These are phyloP conservation scores for Helarctos malayanus DNA, from an alignment of 2,797 vertebrate species.

Conservation along the genomic window DNA sequence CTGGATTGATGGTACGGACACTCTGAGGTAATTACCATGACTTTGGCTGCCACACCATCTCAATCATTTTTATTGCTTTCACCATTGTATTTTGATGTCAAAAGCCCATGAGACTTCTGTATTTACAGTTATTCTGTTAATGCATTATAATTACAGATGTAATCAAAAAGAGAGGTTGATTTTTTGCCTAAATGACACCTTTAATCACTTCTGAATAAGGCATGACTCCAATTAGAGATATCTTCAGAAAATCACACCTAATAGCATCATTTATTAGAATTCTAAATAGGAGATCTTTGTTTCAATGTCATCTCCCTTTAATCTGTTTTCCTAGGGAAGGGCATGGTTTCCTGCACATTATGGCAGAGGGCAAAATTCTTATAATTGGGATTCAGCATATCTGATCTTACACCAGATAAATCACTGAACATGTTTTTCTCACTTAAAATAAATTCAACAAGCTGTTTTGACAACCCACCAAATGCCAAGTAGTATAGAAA, in stretches of 20 bases:
- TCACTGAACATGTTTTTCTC: neutral
- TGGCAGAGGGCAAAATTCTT: neutral
- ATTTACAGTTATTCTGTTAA: slow-evolving; percentile 61
- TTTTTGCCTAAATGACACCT: slow-evolving; percentile 71
- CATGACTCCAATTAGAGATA: slow-evolving; percentile 65
- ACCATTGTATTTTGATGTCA: slow-evolving; percentile 39
- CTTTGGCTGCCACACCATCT: neutral
- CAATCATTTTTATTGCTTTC: slow-evolving; percentile 44
- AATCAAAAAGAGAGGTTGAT: slow-evolving; percentile 69
- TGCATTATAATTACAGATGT: slow-evolving; percentile 75
- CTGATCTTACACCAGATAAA: neutral
- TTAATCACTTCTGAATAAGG: slow-evolving; percentile 77
- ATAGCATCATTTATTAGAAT: slow-evolving; percentile 77
- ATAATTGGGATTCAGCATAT: neutral
- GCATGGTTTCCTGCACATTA: neutral
- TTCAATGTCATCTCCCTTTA: slow-evolving; percentile 15
- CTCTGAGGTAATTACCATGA: slow-evolving; percentile 29
- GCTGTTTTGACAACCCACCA: neutral
- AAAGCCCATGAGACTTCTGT: slow-evolving; percentile 39
- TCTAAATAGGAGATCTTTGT: slow-evolving; percentile 64
- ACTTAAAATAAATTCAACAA: neutral
- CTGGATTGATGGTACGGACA: slow-evolving; percentile 32
- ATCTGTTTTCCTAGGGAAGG: slow-evolving; percentile 37
- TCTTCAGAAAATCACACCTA: slow-evolving; percentile 65
- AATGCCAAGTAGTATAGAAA: neutral